Conservation (phyloP, 2,797 vertebrate genomes). For the Falco berigora region DNA sequence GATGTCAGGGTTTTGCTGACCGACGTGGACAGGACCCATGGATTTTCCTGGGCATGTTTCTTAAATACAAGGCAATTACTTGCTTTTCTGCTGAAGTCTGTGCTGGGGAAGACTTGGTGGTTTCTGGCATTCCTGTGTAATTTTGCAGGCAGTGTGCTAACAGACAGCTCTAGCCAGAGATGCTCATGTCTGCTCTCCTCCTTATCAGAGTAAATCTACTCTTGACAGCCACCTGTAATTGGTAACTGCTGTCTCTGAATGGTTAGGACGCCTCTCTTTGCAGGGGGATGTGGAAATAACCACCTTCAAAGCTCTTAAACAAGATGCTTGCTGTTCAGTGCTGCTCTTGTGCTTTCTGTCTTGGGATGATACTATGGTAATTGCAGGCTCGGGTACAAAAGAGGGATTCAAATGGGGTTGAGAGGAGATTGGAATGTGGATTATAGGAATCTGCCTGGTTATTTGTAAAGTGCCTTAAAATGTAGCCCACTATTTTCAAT, state of each 20-base stretch:
- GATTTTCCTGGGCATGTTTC: neutral
- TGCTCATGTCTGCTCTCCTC: neutral
- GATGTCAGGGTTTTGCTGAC: neutral
- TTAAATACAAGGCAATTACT: neutral
- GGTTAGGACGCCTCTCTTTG: neutral
- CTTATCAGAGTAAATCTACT: neutral
- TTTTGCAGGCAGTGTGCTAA: neutral
- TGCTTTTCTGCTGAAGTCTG: neutral
- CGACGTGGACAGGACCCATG: fast-evolving
- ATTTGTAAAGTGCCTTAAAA: neutral
- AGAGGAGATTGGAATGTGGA: neutral
- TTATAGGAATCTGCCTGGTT: neutral
- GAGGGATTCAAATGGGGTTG: neutral
- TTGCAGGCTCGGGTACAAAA: neutral
- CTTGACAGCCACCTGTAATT: neutral
- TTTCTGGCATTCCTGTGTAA: neutral
- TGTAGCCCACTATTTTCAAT: neutral
- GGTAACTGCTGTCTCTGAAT: neutral
- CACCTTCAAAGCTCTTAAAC: neutral
- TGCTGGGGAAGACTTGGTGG: neutral
- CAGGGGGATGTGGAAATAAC: neutral
- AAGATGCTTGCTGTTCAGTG: neutral
- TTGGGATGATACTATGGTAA: neutral
- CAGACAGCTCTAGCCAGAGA: neutral
- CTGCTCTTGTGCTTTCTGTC: neutral